phyloP scores from a whole-genome alignment of 2,113 vertebrate genomes.

The Neolamprologus cancellatus region DNA sequence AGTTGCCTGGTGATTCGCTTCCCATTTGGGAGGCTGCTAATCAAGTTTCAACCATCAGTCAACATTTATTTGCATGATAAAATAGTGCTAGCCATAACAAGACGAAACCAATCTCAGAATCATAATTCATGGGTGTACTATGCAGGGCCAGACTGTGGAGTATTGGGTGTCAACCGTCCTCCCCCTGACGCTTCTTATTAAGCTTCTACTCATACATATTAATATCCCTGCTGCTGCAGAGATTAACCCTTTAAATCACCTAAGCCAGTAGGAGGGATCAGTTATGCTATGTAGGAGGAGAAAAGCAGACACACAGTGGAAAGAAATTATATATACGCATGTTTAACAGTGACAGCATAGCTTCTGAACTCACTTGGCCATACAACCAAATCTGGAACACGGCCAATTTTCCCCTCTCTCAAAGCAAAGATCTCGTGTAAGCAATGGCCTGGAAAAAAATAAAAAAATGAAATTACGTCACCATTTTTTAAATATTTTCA shows the following conservation, averaged over 20 bases:
- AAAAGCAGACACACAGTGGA: not conserved
- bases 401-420: slow-evolving; percentile 89
- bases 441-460: slow-evolving; percentile 83
- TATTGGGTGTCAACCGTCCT: slow-evolving; percentile 45
- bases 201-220: slow-evolving; percentile 70
- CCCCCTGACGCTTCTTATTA: slow-evolving; percentile 64
- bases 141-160: slow-evolving; percentile 24
- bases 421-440: slow-evolving; percentile 94
- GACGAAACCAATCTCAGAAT: slow-evolving; percentile 59
- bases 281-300: not conserved
- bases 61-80: slow-evolving; percentile 65
- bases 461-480: not conserved
- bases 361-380: slow-evolving; percentile 86
- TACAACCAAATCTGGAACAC: slow-evolving; percentile 90
- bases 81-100: slow-evolving; percentile 54
- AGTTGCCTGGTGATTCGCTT: slow-evolving; percentile 51
- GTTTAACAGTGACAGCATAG: not conserved
- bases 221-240: slow-evolving; percentile 52
- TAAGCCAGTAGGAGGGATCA: not conserved
- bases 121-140: slow-evolving; percentile 51
- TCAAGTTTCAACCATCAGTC: slow-evolving; percentile 57
- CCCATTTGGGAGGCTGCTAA: slow-evolving; percentile 53
- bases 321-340: not conserved
- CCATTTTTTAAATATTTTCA: accelerated
- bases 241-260: slow-evolving; percentile 65